Percentiles rank a stretch among this genome's conserved stretches.
Conservation (phyloP, 92 coral and sea anemone genomes). For the Phenganax stokvisi region DNA sequence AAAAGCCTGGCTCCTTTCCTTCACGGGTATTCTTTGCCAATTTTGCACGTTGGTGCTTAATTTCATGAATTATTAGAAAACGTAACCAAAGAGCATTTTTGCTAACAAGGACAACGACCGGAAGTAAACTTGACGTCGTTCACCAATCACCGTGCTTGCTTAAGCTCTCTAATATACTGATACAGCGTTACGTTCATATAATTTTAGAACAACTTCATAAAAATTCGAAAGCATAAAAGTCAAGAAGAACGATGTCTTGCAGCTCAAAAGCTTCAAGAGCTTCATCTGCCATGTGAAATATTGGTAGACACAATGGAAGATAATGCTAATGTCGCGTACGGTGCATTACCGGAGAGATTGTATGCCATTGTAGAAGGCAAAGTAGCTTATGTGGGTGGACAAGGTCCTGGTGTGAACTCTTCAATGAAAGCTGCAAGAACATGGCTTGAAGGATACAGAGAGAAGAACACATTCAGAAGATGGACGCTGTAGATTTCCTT, state of each 20-base stretch:
- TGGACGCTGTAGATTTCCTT: constrained; percentile 19
- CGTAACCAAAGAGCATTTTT: neutral
- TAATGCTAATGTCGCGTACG: constrained; percentile 68
- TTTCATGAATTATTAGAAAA: neutral
- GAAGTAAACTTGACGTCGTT: too few species aligned
- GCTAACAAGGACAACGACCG: neutral
- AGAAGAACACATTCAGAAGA: constrained; percentile 39
- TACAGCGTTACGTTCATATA: neutral
- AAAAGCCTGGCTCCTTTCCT: neutral
- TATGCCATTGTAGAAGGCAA: constrained; percentile 63
- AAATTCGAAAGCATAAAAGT: constrained; percentile 59
- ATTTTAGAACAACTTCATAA: constrained; percentile 54
- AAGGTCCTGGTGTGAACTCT: constrained; percentile 65
- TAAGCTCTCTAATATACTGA: too few species aligned
- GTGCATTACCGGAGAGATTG: constrained; percentile 78
- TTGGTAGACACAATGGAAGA: constrained; percentile 69
- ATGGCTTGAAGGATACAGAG: constrained; percentile 59
- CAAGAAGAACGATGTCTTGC: constrained; percentile 72
- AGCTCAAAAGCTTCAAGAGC: constrained; percentile 55
- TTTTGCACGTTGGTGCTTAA: neutral
- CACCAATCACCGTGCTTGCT: too few species aligned
- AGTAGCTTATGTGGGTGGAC: constrained; percentile 72
- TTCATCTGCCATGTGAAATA: constrained; percentile 44
- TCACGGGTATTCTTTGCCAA: too few species aligned
- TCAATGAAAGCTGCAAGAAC: constrained; percentile 50